Percentiles rank a stretch among this genome's conserved stretches.
Evolutionary conservation across 2,113 vertebrate species (phyloP).

Genomic region (Malaclemys terrapin): DNA sequence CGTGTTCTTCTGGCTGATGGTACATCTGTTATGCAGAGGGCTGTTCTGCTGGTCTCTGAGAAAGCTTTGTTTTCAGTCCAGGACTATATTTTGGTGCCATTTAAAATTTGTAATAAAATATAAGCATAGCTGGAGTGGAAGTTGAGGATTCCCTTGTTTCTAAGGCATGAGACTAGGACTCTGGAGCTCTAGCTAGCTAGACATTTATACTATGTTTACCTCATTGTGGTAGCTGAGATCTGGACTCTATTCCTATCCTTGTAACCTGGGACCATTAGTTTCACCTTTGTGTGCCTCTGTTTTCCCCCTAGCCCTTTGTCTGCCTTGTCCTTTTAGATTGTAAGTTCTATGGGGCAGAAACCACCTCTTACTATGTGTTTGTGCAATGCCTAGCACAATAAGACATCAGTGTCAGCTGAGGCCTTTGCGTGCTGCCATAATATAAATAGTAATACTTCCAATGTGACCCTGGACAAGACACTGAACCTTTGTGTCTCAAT

Average conservation of each 20-base stretch:
- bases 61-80: constrained; percentile 23
- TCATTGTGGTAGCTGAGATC: constrained; percentile 19
- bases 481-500: constrained; percentile 2
- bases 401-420: background rate
- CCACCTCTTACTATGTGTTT: background rate
- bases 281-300: background rate
- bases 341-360: background rate
- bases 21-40: background rate
- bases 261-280: background rate
- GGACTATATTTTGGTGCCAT: background rate
- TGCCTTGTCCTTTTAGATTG: constrained; percentile 19
- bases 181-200: constrained; percentile 39
- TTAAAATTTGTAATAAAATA: constrained; percentile 1
- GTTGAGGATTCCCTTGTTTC: constrained; percentile 2
- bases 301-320: background rate
- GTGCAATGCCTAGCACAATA: background rate
- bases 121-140: background rate
- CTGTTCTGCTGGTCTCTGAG: background rate
- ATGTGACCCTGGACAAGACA: background rate
- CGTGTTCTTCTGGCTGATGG: background rate
- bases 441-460: background rate
- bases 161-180: background rate
- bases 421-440: background rate
- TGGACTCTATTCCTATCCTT: constrained; percentile 26
- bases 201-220: constrained; percentile 44